phyloP scores from a whole-genome alignment of 2,797 vertebrate species.

The Geotrypetes seraphini region DNA sequence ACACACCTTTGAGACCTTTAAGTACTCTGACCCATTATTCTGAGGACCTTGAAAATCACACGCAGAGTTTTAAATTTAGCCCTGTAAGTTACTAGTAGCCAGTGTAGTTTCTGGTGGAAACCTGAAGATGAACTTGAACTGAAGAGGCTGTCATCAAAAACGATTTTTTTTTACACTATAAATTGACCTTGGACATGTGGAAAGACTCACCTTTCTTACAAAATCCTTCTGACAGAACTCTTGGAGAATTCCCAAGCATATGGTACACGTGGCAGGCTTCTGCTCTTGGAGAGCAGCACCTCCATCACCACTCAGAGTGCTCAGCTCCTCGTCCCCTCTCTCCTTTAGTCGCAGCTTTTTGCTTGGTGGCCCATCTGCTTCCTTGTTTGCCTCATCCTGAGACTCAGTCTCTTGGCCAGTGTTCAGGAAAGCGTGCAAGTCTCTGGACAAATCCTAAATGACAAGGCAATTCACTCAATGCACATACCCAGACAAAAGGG shows the following conservation, averaged over 20 bases:
- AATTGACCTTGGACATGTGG: too few relatives aligned
- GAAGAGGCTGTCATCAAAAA: too few relatives aligned
- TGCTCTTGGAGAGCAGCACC: neutral
- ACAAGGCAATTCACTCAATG: too few relatives aligned
- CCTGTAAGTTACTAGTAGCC: too few relatives aligned
- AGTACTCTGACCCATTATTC: too few relatives aligned
- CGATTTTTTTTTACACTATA: neutral
- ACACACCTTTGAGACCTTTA: too few relatives aligned
- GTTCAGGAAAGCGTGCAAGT: slow-evolving; percentile 58
- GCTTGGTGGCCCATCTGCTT: slow-evolving; percentile 50
- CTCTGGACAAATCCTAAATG: slow-evolving; percentile 60
- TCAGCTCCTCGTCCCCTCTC: slow-evolving; percentile 5
- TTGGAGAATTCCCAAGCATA: slow-evolving; percentile 84
- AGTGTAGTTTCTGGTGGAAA: too few relatives aligned
- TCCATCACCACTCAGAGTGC: neutral
- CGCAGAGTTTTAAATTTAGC: too few relatives aligned
- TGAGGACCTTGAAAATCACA: too few relatives aligned
- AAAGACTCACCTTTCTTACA: slow-evolving; percentile 57
- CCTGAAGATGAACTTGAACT: too few relatives aligned
- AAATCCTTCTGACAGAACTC: slow-evolving; percentile 62
- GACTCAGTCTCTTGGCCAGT: slow-evolving; percentile 10
- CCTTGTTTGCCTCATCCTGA: slow-evolving; percentile 9
- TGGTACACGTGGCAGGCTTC: slow-evolving; percentile 50
- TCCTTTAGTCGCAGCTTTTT: slow-evolving; percentile 65
- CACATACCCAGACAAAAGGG: too few relatives aligned